A percentile compares a stretch with the other conserved stretches of the same genome.
Evolutionary conservation across 1,140 invertebrate genomes (phyloP).

Genomic region (Drosophila sp.): DNA sequence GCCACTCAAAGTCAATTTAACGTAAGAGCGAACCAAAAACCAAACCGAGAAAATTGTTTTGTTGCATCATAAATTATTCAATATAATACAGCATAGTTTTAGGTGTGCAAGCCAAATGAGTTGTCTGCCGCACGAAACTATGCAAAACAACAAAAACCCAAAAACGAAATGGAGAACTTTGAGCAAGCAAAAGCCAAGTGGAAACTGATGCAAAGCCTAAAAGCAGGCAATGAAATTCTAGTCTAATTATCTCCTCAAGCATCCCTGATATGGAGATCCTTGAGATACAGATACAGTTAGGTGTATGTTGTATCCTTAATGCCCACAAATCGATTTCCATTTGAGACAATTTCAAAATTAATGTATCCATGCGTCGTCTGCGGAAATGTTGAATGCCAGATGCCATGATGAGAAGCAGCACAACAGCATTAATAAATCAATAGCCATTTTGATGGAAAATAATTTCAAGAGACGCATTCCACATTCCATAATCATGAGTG

Average conservation of each 20-base stretch:
- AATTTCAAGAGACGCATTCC: conserved; percentile 58
- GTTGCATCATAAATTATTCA: conserved; percentile 51
- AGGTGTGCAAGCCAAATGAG: conserved; percentile 17
- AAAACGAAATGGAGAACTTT: too few relatives aligned
- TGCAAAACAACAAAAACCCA: conserved; percentile 33
- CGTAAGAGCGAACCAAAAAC: conserved; percentile 3
- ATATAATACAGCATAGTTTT: conserved; percentile 38
- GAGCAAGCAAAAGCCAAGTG: background rate
- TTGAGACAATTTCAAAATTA: conserved; percentile 70
- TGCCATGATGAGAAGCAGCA: conserved; percentile 5
- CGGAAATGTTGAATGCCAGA: conserved; percentile 15
- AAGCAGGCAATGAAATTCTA: conserved; percentile 11
- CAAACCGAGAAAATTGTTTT: conserved; percentile 34
- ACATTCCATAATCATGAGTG: conserved; percentile 16
- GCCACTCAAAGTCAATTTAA: conserved; percentile 49
- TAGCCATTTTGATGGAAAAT: conserved; percentile 71
- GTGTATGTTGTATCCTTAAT: conserved; percentile 28
- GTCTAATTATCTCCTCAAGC: conserved; percentile 18
- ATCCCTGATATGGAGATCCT: background rate
- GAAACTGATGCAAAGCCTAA: conserved; percentile 18
- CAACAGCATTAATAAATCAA: conserved; percentile 72
- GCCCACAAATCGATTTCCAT: conserved; percentile 71
- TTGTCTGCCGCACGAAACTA: conserved; percentile 29
- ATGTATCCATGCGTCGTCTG: conserved; percentile 44
- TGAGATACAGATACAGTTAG: background rate